Conservation (phyloP, 2,888 invertebrate species). For the Meghimatium bilineatum region DNA sequence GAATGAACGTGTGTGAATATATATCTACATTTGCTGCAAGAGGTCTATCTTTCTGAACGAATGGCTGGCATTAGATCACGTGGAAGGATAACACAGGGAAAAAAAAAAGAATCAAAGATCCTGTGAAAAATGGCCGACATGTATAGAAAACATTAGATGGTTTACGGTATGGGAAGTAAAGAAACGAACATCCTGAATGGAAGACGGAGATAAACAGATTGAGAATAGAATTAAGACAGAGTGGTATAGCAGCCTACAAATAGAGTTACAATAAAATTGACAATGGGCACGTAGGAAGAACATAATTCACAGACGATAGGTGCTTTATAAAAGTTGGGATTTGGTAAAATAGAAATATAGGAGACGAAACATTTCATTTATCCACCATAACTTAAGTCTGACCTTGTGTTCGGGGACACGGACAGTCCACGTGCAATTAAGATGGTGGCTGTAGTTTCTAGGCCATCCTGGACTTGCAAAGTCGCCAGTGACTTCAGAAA, state of each 20-base stretch:
- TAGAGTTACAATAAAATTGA: too few species aligned
- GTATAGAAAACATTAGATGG: background rate
- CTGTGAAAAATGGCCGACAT: background rate
- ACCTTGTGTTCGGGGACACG: constrained; percentile 69
- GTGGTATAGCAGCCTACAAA: too few species aligned
- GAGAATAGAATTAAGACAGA: too few species aligned
- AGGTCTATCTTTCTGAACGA: background rate
- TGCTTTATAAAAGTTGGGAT: too few species aligned
- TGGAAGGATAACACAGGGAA: background rate
- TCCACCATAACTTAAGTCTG: constrained; percentile 11
- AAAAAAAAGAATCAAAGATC: background rate
- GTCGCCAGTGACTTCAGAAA: constrained; percentile 59
- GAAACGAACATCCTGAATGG: too few species aligned
- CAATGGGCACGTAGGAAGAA: too few species aligned
- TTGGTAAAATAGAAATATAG: too few species aligned
- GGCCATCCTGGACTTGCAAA: constrained; percentile 75
- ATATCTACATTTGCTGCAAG: background rate
- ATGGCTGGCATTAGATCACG: background rate
- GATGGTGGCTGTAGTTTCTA: constrained; percentile 69
- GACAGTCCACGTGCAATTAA: constrained; percentile 72
- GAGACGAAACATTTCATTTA: too few species aligned
- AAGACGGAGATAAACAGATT: too few species aligned
- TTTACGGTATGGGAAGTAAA: background rate
- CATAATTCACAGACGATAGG: too few species aligned
- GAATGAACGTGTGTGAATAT: background rate